Evolutionary conservation across 1,140 invertebrate genomes (phyloP).

Genomic region (Drosophila neocordata): DNA sequence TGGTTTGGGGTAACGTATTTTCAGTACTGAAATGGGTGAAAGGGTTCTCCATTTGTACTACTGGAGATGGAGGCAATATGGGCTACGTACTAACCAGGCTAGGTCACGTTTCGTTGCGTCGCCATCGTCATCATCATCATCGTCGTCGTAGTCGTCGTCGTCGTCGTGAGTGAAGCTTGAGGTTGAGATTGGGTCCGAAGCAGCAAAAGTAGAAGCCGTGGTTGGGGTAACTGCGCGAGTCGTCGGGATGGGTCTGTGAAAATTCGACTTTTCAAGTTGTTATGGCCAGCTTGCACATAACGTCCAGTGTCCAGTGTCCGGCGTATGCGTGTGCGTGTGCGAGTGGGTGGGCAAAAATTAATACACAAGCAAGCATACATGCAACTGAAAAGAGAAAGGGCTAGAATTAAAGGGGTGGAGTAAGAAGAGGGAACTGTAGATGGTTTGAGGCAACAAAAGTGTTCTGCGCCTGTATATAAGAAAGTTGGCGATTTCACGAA

Average conservation of each 20-base stretch:
- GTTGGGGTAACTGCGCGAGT: constrained; percentile 62
- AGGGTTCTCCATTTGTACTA: constrained; percentile 56
- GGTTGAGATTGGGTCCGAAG: constrained; percentile 42
- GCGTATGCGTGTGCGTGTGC: constrained; percentile 38
- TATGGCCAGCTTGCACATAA: constrained; percentile 61
- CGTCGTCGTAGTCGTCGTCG: constrained; percentile 22
- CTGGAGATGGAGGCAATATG: constrained; percentile 71
- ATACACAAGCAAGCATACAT: constrained; percentile 78
- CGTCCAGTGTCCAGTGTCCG: constrained; percentile 9
- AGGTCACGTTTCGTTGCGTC: constrained; percentile 77
- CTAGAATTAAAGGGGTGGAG: constrained; percentile 34
- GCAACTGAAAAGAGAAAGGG: constrained; percentile 47
- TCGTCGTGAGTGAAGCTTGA: constrained; percentile 52
- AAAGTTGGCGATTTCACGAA: constrained; percentile 79
- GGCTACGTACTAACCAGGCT: constrained; percentile 73
- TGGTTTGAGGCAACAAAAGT: constrained; percentile 64
- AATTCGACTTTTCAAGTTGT: constrained; percentile 80
- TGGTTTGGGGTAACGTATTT: constrained; percentile 13
- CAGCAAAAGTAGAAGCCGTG: constrained; percentile 35
- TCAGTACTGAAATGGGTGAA: constrained; percentile 28
- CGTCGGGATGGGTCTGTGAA: constrained; percentile 69
- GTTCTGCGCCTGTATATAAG: constrained; percentile 50
- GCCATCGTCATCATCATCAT: constrained; percentile 38
- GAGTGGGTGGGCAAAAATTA: constrained; percentile 75
- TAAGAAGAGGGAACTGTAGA: constrained; percentile 36